Evolutionary conservation across 2,888 invertebrate genomes (phyloP), one percentile per base, ranked within the genome.

Genomic region (Amblyjoppa fuscipennis): DNA sequence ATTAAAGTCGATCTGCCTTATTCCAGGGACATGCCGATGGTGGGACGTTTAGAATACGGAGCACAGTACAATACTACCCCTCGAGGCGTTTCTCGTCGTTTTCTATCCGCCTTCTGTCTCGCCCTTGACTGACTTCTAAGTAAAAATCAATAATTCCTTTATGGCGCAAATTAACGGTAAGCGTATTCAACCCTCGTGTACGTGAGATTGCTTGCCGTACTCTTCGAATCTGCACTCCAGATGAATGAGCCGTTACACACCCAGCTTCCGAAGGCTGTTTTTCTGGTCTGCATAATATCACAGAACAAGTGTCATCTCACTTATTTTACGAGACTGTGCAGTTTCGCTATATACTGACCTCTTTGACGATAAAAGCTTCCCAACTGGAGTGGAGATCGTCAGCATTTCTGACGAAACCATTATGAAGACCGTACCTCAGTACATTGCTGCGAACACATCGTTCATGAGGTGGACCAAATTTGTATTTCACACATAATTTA

Each of bases 141-240:
- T 93, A 93, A 93, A 93, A 93, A 93, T 93, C 93, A 93, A 93
- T 93, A 93, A 93, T 92, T 93, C 92, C 92, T 93, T 93, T 93
- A 93, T 93, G 92, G 92, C 89, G 90, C 91, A 93, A 93, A 93
- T 93, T 93, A 93, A 93, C 92, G 92, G 90, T 93, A 92, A 93
- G 93, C 91, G 91, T 92, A 92, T 93, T 93, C 92, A 91, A 90
- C 92, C 93, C 92, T 91, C 91, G 90, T 89, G 88, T 89, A 88
- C 89, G 84, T 81, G 87, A 89, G 69, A 68, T 56, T 31, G 64
- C 64, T 64, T 34, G 64, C 64, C 64, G 34, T 7, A 34, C 75
- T 66, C 51, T 61, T 70, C 61, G 64, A 31, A 70, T 38, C 20
- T 81, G 11, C 6, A 49, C 28, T 49, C 49, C 68, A 41, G 7